Conservation (phyloP, 2,888 invertebrate species). For the Lithophane semibrunnea region DNA sequence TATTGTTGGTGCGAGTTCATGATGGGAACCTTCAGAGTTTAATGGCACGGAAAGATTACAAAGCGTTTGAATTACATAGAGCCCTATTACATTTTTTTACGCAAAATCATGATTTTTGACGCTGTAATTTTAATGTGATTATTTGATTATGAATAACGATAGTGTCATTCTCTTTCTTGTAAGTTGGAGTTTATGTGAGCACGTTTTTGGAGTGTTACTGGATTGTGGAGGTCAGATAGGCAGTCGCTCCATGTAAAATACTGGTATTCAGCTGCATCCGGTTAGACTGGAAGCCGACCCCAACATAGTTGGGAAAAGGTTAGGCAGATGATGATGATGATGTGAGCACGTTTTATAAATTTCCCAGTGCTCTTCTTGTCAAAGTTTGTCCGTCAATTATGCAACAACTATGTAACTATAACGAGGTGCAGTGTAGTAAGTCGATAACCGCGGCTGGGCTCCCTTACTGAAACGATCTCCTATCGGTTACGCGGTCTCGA, state of each 20-base stretch:
- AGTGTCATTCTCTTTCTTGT: too few species aligned
- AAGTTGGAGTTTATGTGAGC: background rate
- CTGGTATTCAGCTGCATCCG: too few species aligned
- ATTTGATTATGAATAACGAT: too few species aligned
- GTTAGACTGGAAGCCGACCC: too few species aligned
- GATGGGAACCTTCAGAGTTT: constrained; percentile 37
- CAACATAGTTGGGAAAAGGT: too few species aligned
- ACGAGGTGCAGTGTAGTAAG: constrained; percentile 50
- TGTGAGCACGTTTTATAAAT: constrained; percentile 14
- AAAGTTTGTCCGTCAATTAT: constrained; percentile 34
- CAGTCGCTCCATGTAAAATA: too few species aligned
- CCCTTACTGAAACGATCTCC: constrained; percentile 60
- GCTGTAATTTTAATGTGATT: too few species aligned
- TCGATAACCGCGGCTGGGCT: constrained; percentile 42
- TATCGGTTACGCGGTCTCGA: constrained; percentile 60
- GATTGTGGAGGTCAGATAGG: too few species aligned
- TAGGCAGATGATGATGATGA: too few species aligned
- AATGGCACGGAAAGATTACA: constrained; percentile 37
- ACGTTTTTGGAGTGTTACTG: background rate
- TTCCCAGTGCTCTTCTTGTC: constrained; percentile 14
- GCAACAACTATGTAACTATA: constrained; percentile 32
- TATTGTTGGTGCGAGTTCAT: constrained; percentile 53
- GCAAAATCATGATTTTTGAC: too few species aligned
- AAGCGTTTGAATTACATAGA: constrained; percentile 33
- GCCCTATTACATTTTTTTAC: too few species aligned